A percentile compares a stretch with the other conserved stretches of the same genome.
Evolutionary conservation across 2,888 invertebrate species (phyloP).

Genomic region (Augochlorella aurata): DNA sequence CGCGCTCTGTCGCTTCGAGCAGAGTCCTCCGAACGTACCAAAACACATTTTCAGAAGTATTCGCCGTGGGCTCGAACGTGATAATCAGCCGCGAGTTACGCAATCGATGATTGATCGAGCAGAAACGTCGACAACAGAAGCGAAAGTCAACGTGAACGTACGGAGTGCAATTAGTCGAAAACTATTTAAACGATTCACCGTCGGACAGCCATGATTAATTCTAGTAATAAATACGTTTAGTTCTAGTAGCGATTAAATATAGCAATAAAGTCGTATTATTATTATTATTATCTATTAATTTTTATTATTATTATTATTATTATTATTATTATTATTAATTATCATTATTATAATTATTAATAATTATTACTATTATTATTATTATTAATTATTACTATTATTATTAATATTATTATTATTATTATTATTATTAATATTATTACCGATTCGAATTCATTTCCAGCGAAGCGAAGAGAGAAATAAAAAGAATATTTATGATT

Average conservation of each 20-base stretch:
- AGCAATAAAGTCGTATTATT: slow-evolving; percentile 13
- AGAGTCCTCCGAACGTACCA: neutral
- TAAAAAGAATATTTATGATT: slow-evolving; percentile 17
- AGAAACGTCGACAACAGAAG: neutral
- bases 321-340: no score
- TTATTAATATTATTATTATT: no score
- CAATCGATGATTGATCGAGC: neutral
- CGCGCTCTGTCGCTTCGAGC: neutral
- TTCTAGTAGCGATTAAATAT: neutral
- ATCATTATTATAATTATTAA: no score
- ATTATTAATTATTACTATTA: neutral
- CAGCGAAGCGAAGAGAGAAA: slow-evolving; percentile 20
- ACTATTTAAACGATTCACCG: slow-evolving; percentile 11
- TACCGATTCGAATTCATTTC: slow-evolving; percentile 12
- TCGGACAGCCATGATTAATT: slow-evolving; percentile 13
- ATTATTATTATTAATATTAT: slow-evolving; percentile 2
- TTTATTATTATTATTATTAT: neutral
- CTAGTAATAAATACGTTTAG: slow-evolving; percentile 8
- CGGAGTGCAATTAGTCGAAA: slow-evolving; percentile 22
- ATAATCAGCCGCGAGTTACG: slow-evolving; percentile 1
- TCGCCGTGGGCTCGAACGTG: neutral
- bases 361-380: neutral
- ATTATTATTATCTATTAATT: slow-evolving; percentile 10
- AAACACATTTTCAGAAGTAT: slow-evolving; percentile 9
- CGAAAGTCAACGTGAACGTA: slow-evolving; percentile 35